phyloP scores from a whole-genome alignment of 2,888 invertebrate genomes.

The Aradus depressus region DNA sequence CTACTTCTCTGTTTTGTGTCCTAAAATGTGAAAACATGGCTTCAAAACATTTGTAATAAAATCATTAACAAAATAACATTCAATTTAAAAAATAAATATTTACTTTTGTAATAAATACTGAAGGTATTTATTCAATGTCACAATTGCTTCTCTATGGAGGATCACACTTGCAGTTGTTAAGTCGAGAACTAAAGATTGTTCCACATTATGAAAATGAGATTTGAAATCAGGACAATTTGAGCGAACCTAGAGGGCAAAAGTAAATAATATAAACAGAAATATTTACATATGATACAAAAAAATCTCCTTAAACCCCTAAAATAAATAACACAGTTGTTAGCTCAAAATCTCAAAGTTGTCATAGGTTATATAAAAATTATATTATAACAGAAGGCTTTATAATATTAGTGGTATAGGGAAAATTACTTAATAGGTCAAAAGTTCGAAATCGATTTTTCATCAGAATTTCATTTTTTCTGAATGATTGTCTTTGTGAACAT shows the following conservation, averaged over 20 bases:
- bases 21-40: slow-evolving; percentile 21
- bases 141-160: slow-evolving; percentile 60
- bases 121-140: slow-evolving; percentile 56
- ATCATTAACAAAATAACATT: not conserved
- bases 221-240: slow-evolving; percentile 75
- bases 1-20: slow-evolving; percentile 30
- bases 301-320: too few relatives aligned
- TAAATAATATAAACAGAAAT: too few relatives aligned
- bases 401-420: too few relatives aligned
- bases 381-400: too few relatives aligned
- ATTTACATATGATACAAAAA: too few relatives aligned
- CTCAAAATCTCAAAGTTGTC: too few relatives aligned
- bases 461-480: too few relatives aligned
- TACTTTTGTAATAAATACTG: slow-evolving; percentile 52
- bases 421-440: too few relatives aligned
- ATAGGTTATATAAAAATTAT: too few relatives aligned
- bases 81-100: slow-evolving; percentile 24
- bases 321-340: too few relatives aligned
- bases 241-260: slow-evolving; percentile 47
- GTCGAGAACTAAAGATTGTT: slow-evolving; percentile 63
- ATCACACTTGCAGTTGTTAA: slow-evolving; percentile 50
- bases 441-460: too few relatives aligned
- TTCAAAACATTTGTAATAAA: not conserved
- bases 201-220: slow-evolving; percentile 66
- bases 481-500: too few relatives aligned